A percentile compares a stretch with the other conserved stretches of the same genome.
Evolutionary conservation across 2,113 vertebrate species (phyloP).

Genomic region (Panurus biarmicus): DNA sequence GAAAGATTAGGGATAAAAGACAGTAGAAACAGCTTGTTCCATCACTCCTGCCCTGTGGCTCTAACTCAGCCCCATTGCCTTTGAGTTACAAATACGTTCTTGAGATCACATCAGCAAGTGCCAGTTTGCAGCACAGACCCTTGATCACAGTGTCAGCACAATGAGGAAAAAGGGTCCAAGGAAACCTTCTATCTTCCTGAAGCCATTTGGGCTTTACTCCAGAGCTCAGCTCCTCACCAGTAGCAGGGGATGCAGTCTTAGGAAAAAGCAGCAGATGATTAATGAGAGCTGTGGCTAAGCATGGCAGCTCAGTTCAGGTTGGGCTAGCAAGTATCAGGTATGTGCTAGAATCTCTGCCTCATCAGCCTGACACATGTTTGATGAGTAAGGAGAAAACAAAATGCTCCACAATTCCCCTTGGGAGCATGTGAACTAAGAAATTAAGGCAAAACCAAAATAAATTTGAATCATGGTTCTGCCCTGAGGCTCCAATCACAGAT

Average conservation of each 20-base stretch:
- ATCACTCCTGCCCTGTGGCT: neutral
- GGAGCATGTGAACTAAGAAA: neutral
- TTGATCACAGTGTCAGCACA: neutral
- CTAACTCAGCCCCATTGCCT: neutral
- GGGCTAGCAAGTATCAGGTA: neutral
- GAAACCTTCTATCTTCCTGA: neutral
- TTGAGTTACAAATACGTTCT: neutral
- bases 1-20: slow-evolving; percentile 4
- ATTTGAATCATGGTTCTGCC: neutral
- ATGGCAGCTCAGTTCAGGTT: neutral
- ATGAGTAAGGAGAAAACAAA: neutral
- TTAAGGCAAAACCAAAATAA: neutral
- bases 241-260: neutral
- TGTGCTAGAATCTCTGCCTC: neutral
- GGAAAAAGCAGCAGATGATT: slow-evolving; percentile 4
- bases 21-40: neutral
- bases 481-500: neutral
- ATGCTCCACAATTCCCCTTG: neutral
- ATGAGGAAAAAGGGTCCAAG: neutral
- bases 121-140: neutral
- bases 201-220: neutral
- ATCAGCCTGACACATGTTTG: neutral
- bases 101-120: neutral
- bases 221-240: neutral
- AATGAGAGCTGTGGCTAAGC: neutral